A percentile compares a stretch with the other conserved stretches of the same genome.
Evolutionary conservation across 2,113 vertebrate genomes (phyloP).

Genomic region (Plotosus lineatus): DNA sequence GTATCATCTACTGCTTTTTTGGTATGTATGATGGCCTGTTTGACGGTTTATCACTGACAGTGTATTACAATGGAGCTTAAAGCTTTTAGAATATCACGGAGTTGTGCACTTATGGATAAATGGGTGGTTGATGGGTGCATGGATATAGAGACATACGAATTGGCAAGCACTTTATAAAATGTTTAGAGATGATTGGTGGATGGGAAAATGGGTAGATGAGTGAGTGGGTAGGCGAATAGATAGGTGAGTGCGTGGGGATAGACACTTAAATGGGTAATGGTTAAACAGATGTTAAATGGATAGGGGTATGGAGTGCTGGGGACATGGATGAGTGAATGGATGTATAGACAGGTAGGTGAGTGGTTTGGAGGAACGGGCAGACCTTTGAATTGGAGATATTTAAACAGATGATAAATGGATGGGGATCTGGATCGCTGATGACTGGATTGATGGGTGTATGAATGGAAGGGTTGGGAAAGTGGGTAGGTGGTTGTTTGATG

Average conservation of each 20-base stretch:
- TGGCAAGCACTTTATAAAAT: too few relatives aligned
- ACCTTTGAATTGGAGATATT: too few relatives aligned
- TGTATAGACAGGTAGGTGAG: background rate
- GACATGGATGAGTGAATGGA: background rate
- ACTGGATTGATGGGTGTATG: too few relatives aligned
- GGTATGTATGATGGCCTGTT: slow-evolving; percentile 74
- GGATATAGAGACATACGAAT: background rate
- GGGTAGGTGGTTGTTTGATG: too few relatives aligned
- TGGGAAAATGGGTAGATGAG: background rate
- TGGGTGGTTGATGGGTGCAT: background rate
- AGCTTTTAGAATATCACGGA: background rate
- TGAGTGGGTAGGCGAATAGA: too few relatives aligned
- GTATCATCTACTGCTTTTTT: slow-evolving; percentile 99
- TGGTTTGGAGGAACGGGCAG: too few relatives aligned
- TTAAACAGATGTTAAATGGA: background rate
- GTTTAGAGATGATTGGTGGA: background rate
- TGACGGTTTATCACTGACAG: background rate
- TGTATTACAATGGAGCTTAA: background rate
- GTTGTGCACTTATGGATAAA: too few relatives aligned
- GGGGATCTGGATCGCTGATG: too few relatives aligned
- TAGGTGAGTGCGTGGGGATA: background rate
- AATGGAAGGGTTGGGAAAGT: too few relatives aligned
- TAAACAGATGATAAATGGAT: too few relatives aligned
- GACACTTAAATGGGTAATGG: background rate
- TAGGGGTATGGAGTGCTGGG: background rate